Evolutionary conservation across 2,113 vertebrate genomes (phyloP).

Genomic region (Myrmecobius fasciatus): DNA sequence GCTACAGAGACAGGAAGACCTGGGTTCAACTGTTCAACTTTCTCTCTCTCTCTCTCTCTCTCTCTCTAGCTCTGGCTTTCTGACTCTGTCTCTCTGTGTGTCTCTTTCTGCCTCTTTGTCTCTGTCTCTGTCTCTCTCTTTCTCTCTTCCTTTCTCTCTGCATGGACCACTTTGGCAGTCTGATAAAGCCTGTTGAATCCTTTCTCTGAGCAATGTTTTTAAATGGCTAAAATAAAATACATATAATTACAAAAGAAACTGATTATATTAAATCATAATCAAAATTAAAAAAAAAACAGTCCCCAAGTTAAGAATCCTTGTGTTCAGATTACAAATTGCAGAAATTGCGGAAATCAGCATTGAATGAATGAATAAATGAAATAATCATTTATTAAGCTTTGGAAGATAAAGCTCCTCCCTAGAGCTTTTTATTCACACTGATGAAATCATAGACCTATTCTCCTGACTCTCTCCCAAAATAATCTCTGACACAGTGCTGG

Average conservation of each 20-base stretch:
- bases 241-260: not conserved
- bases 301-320: not conserved
- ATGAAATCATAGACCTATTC: not conserved
- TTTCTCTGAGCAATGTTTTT: not conserved
- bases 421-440: not conserved
- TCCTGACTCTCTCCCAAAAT: not conserved
- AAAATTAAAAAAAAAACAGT: not conserved
- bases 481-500: not conserved
- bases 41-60: too few species aligned
- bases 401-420: not conserved
- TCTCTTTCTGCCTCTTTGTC: too few species aligned
- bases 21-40: too few species aligned
- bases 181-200: not conserved
- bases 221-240: not conserved
- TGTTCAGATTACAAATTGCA: not conserved
- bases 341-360: not conserved
- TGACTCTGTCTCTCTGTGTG: too few species aligned
- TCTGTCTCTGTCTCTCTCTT: too few species aligned
- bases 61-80: too few species aligned
- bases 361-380: not conserved
- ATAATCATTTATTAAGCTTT: not conserved
- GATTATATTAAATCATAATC: not conserved
- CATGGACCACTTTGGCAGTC: not conserved
- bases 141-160: too few species aligned
- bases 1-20: not conserved